Evolutionary conservation across 2,888 invertebrate genomes (phyloP).

Genomic region (Melanophora roralis): DNA sequence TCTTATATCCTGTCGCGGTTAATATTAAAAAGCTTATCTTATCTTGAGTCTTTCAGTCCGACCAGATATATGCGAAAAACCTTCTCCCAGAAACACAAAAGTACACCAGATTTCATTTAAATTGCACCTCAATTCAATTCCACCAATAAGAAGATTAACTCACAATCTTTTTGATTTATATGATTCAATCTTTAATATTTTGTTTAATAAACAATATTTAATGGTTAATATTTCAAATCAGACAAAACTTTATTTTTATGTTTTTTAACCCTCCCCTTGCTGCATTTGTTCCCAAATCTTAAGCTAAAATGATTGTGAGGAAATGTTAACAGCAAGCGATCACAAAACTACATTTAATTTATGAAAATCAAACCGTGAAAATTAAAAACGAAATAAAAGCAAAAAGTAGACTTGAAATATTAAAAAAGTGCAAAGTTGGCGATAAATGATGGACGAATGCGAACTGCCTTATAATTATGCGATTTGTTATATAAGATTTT

Average conservation of each 20-base stretch:
- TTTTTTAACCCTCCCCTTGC: neutral
- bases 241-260: conserved; percentile 51
- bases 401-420: conserved; percentile 1
- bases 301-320: conserved; percentile 2
- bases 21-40: no score
- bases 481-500: conserved; percentile 76
- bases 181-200: conserved; percentile 76
- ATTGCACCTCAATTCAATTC: conserved; percentile 58
- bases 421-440: conserved; percentile 45
- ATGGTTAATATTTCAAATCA: conserved; percentile 73
- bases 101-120: conserved; percentile 50
- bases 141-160: neutral
- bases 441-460: conserved; percentile 63
- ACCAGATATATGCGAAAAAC: no score
- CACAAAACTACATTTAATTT: conserved; percentile 28
- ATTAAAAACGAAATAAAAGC: conserved; percentile 38
- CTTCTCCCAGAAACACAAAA: neutral
- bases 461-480: conserved; percentile 75
- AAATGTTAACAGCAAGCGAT: conserved; percentile 28
- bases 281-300: neutral
- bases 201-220: conserved; percentile 70
- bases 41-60: no score
- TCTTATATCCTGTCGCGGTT: no score
- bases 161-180: conserved; percentile 70
- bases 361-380: conserved; percentile 38